A percentile compares a stretch with the other conserved stretches of the same genome.
Evolutionary conservation across 2,113 vertebrate species (phyloP).

Genomic region (Athene cunicularia): DNA sequence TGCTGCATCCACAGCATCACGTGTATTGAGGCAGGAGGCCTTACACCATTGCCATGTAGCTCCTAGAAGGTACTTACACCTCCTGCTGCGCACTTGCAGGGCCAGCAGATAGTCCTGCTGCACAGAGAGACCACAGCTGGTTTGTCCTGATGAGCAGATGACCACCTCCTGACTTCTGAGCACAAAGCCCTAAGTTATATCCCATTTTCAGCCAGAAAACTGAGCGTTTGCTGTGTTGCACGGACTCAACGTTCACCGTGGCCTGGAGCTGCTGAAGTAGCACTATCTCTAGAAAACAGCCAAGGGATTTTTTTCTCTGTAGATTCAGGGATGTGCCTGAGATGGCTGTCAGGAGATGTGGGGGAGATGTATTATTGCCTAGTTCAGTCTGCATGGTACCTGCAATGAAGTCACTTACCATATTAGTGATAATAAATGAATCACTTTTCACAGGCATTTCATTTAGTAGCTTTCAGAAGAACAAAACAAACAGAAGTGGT

Average conservation of each 20-base stretch:
- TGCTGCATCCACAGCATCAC: not conserved
- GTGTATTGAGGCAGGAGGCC: not conserved
- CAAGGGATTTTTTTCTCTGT: not conserved
- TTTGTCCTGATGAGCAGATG: not conserved
- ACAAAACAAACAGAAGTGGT: not conserved
- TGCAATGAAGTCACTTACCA: not conserved
- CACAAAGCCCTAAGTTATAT: not conserved
- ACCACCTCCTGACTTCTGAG: not conserved
- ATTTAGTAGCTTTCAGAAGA: not conserved
- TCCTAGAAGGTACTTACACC: not conserved
- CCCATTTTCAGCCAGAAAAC: not conserved
- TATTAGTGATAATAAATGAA: not conserved
- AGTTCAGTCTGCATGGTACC: not conserved
- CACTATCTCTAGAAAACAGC: not conserved
- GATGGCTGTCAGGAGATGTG: not conserved
- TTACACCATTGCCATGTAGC: not conserved
- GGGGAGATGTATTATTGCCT: not conserved
- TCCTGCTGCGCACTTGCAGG: not conserved
- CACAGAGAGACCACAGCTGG: not conserved
- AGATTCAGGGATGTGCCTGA: not conserved
- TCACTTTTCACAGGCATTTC: not conserved
- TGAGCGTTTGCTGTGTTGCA: not conserved
- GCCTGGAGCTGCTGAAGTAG: not conserved
- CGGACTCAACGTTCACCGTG: rapidly evolving
- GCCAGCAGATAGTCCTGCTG: not conserved